Base-by-base conservation (phyloP, 2,113 vertebrate species). In the Promerops cafer region DNA sequence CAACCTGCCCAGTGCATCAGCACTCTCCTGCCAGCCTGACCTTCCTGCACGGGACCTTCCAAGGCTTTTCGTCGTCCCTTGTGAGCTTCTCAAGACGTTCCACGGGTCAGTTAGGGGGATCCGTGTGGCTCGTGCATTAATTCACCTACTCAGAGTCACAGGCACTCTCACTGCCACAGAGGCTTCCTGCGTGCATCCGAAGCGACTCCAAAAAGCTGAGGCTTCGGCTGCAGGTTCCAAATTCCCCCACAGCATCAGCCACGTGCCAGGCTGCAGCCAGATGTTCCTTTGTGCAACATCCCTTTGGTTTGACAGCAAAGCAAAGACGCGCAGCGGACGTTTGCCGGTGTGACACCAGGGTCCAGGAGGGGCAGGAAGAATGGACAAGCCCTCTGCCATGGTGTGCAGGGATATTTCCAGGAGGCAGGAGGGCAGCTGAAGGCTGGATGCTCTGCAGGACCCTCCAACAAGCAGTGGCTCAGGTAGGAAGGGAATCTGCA, bases 381-480 rank as follows among this genome's bases (percentile, higher is more conserved):
- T 0, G 10, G 60, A 24, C 2, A 2, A 93, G 60, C 33, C 4
- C 37, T 44, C 60, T 1, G 17, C 39, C 2, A 0, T 9, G 68
- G 23, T 3, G 27, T 24, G 18, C 0, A 10, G 54, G 3, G 28
- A 2, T 13, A 2, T 53, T 90, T 45, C 94, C 94, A 30, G n/a
- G 40, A 54, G 42, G 47, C 45, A 65, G 76, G 49, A 71, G 22
- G 0, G 45, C 8, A 13, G 71, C 24, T 81, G 71, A 35, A 86
- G 37, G 65, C 20, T 49, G 72, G 49, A 15, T 47, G 87, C 31
- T 83, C 71, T 42, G 64, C 42, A 18, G 65, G 50, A 60, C 28
- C 57, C 31, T 84, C 64, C n/a, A 39, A 10, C 26, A 52, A 68
- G 49, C 28, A 47, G 35, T 3, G 0, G 45, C 50, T 93, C 52